Evolutionary conservation across 2,797 vertebrate genomes (phyloP).

Genomic region (Alcedo quadribrachys): DNA sequence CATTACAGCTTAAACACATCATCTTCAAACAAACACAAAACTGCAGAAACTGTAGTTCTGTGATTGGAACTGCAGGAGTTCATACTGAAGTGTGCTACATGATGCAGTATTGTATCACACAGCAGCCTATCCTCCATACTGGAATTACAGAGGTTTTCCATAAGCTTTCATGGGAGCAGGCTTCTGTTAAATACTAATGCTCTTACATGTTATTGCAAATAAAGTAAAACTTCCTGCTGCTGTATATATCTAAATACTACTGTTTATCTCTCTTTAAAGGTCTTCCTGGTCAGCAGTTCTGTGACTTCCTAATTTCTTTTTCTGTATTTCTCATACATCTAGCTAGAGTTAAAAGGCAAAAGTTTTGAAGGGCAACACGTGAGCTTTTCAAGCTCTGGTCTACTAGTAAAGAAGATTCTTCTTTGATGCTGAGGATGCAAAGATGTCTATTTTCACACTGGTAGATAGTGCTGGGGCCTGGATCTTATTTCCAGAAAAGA

Average conservation of each 20-base stretch:
- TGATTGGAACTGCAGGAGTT: background rate
- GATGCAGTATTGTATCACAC: background rate
- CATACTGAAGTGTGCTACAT: background rate
- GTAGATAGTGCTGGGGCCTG: background rate
- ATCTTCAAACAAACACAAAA: constrained; percentile 2
- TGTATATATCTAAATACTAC: background rate
- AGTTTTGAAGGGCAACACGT: background rate
- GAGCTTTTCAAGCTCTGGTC: background rate
- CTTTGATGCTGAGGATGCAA: background rate
- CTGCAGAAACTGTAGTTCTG: background rate
- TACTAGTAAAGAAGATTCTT: background rate
- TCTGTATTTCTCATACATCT: background rate
- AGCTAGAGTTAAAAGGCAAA: background rate
- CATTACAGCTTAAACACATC: background rate
- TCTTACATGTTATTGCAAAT: background rate
- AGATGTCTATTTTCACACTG: background rate
- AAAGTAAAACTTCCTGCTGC: background rate
- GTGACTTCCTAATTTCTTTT: background rate
- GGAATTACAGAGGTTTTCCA: background rate
- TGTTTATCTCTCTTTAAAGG: background rate
- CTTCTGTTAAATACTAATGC: background rate
- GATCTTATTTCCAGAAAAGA: background rate
- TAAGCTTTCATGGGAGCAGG: background rate
- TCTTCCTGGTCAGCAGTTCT: background rate
- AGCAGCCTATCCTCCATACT: background rate